Conservation (phyloP, 2,888 invertebrate species). For the Meganola albula region DNA sequence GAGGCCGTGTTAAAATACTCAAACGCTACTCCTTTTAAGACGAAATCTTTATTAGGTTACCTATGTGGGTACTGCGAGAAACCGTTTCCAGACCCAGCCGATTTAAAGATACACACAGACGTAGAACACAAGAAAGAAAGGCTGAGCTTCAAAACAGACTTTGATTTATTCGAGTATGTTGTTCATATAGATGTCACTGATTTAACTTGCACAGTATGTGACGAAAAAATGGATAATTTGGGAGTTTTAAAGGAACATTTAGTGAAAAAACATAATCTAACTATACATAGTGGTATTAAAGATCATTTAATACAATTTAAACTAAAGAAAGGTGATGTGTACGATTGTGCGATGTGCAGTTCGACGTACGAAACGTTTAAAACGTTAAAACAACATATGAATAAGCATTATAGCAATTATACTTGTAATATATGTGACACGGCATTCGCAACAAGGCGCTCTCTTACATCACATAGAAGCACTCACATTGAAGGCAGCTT, state of each 20-base stretch:
- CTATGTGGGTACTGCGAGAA: slow-evolving; percentile 53
- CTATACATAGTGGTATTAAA: slow-evolving; percentile 49
- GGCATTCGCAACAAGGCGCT: slow-evolving; percentile 52
- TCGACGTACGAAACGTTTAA: slow-evolving; percentile 63
- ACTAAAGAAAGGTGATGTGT: slow-evolving; percentile 51
- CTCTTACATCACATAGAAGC: slow-evolving; percentile 44
- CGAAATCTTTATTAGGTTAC: slow-evolving; percentile 51
- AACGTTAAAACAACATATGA: slow-evolving; percentile 68
- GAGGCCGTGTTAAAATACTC: slow-evolving; percentile 49
- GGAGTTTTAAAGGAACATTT: slow-evolving; percentile 43
- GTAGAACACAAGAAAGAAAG: slow-evolving; percentile 40
- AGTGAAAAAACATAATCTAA: slow-evolving; percentile 41
- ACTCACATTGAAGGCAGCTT: slow-evolving; percentile 57
- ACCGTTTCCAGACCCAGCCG: slow-evolving; percentile 48
- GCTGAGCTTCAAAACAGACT: slow-evolving; percentile 38
- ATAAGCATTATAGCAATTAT: slow-evolving; percentile 57
- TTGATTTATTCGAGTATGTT: slow-evolving; percentile 47
- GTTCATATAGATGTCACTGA: slow-evolving; percentile 50
- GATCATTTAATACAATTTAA: slow-evolving; percentile 60
- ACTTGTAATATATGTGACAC: slow-evolving; percentile 49
- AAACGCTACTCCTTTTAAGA: slow-evolving; percentile 54
- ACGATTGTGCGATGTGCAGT: slow-evolving; percentile 54
- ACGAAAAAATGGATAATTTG: slow-evolving; percentile 35
- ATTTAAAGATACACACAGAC: slow-evolving; percentile 41
- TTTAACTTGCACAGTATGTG: slow-evolving; percentile 44